A percentile compares a stretch with the other conserved stretches of the same genome.
phyloP scores from a whole-genome alignment of 1,140 invertebrate species.

The Cyclina sinensis region DNA sequence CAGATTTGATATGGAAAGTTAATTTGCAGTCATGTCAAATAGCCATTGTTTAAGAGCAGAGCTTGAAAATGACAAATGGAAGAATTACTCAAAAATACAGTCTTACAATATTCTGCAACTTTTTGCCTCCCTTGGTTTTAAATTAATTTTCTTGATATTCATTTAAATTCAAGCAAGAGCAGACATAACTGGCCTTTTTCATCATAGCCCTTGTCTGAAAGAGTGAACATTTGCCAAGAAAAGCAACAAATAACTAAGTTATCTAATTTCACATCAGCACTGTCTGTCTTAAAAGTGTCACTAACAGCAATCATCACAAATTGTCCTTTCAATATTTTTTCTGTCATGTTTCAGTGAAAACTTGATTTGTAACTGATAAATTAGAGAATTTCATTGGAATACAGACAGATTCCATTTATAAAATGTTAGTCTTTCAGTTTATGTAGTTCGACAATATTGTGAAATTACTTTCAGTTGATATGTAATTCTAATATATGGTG shows the following conservation, averaged over 20 bases:
- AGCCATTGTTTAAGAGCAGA: not conserved
- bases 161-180: too few species aligned
- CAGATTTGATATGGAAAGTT: slow-evolving; percentile 26
- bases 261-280: not conserved
- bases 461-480: too few species aligned
- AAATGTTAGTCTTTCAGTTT: not conserved
- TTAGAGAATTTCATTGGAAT: not conserved
- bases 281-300: not conserved
- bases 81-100: not conserved
- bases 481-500: too few species aligned
- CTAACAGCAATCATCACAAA: slow-evolving; percentile 2
- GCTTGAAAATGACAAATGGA: not conserved
- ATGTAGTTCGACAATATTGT: too few species aligned
- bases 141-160: too few species aligned
- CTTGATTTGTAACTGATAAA: not conserved
- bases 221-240: too few species aligned
- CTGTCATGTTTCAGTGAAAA: not conserved
- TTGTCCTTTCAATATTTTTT: not conserved
- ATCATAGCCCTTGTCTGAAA: too few species aligned
- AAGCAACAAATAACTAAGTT: too few species aligned
- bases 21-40: not conserved
- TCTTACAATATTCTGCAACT: too few species aligned
- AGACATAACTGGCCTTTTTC: too few species aligned
- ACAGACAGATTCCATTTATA: not conserved
- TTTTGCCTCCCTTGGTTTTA: too few species aligned